Evolutionary conservation across 30 jellyfish, hydroid and myxozoan species (phyloP), one percentile per base, ranked within the genome.

Genomic region (Calvadosia cruxmelitensis): DNA sequence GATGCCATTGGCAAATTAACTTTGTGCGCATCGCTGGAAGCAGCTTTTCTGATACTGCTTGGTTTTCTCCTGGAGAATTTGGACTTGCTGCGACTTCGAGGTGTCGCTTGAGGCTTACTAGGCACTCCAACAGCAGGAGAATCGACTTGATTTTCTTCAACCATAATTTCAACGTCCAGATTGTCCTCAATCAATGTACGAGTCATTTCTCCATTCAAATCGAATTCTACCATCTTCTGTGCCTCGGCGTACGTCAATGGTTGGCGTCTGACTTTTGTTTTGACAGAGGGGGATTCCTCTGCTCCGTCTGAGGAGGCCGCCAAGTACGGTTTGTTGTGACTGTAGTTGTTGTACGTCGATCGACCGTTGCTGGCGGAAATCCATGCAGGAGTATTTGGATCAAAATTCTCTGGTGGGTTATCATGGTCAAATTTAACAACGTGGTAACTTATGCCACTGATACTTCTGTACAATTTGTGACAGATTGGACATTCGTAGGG

Each of bases 181-280:
- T 84, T 82, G 23, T 91, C 99, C 3, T 68, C 64, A 67, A 91
- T 82, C 50, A 81, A 53, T 65, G 67, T 78, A 34, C 99, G 66
- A 33, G 66, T 51, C 48, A 91, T 52, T 20, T 74, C 94, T 0
- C 99, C 99, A 52, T 78, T 83, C 29, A 91, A 29, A 50, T 91
- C 99, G 73, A 91, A 83, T 69, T 91, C 99, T 1, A 91, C 99
- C 94, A 91, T 73, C 62, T 85, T 70, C 51, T 91, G 95, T 3
- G 99, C 86, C 50, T 91, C 99, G 16, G 95, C 99, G 63, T 91
- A 91, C 0, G 99, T 75, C 74, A 91, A 67, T 52, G 95, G 94
- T 57, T 79, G 95, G 67, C 93, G 89, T 64, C 86, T 69, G 52
- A 73, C 83, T 52, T 92, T 68, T 50, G 70, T 78, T 23, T 81